These are phyloP conservation scores for Apamea crenata DNA, from an alignment of 2,888 invertebrate genomes.

Conservation along the genomic window DNA sequence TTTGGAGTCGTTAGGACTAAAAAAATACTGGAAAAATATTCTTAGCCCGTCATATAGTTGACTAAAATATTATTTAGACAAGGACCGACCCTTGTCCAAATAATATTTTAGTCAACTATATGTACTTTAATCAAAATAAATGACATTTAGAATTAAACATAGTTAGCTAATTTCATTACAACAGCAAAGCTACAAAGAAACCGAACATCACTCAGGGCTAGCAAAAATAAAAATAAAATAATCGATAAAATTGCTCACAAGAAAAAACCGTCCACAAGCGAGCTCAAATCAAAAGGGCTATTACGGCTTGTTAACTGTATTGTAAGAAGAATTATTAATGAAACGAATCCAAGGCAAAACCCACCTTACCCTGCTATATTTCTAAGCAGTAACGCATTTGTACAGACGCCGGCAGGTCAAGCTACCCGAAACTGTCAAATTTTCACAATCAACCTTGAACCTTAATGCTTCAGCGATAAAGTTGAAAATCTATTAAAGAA, in stretches of 20 bases:
- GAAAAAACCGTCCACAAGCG: constrained; percentile 28
- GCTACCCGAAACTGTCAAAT: no score
- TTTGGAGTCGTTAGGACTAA: neutral
- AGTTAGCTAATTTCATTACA: neutral
- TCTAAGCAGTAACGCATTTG: constrained; percentile 51
- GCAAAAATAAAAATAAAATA: constrained; percentile 7
- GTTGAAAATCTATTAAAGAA: no score
- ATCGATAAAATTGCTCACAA: constrained; percentile 33
- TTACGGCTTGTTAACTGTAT: constrained; percentile 44
- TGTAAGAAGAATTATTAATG: constrained; percentile 49
- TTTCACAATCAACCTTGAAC: no score
- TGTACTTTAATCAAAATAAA: neutral
- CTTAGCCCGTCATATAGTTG: neutral
- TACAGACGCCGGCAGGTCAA: constrained; percentile 11
- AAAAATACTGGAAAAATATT: constrained; percentile 5
- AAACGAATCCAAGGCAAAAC: constrained; percentile 39
- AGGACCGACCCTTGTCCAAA: no score
- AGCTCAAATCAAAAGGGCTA: constrained; percentile 47
- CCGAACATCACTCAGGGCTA: neutral
- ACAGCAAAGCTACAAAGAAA: neutral
- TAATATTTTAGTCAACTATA: no score
- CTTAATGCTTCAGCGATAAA: no score
- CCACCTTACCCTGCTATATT: constrained; percentile 24
- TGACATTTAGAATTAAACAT: neutral
- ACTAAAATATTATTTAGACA: neutral